Percentiles rank a stretch among this genome's conserved stretches.
Conservation (phyloP, 2,797 vertebrate species). For the Macropus fuliginosus region DNA sequence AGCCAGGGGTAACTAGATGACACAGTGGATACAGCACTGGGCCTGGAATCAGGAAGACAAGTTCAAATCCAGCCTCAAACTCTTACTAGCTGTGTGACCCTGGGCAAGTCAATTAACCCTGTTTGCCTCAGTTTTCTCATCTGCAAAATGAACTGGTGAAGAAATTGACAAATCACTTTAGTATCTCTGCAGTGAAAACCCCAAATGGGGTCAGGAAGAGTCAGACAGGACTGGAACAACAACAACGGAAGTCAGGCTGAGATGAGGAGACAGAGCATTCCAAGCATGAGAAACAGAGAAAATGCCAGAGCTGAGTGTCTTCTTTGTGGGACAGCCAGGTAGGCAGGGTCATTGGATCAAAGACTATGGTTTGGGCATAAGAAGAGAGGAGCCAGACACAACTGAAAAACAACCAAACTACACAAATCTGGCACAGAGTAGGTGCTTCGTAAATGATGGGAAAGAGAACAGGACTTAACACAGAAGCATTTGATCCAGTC, state of each 20-base stretch:
- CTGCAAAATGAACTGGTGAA: too few species aligned
- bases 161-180: not conserved
- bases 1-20: not conserved
- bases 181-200: not conserved
- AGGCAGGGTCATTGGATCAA: too few species aligned
- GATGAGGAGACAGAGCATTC: too few species aligned
- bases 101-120: too few species aligned
- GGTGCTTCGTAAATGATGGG: not conserved
- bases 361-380: too few species aligned
- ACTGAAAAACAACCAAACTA: not conserved
- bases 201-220: not conserved
- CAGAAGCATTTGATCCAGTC: not conserved
- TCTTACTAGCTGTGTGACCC: not conserved
- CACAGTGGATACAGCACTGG: not conserved
- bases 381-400: not conserved
- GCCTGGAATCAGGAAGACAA: not conserved
- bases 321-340: too few species aligned
- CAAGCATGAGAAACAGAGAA: too few species aligned
- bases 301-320: too few species aligned
- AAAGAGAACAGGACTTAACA: not conserved
- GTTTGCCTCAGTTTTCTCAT: too few species aligned
- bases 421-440: not conserved
- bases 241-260: too few species aligned
- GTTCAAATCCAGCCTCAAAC: not conserved
- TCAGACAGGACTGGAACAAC: not conserved